These are phyloP conservation scores for Steromphala cineraria DNA, from an alignment of 2,888 invertebrate species.

Conservation along the genomic window DNA sequence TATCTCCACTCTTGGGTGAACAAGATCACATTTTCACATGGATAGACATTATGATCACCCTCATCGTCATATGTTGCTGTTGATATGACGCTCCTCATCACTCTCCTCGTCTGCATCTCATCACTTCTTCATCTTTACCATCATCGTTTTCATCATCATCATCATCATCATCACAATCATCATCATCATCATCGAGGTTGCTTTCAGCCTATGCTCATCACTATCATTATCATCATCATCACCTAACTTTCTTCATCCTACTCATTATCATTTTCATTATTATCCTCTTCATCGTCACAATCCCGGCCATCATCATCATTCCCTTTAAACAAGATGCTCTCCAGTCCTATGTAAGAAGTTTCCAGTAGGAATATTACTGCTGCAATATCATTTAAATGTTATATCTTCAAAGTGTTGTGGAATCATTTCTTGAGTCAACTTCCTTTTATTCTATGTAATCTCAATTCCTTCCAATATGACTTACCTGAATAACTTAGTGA, in stretches of 20 bases:
- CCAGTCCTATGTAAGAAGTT: not conserved
- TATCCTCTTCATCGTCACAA: not conserved
- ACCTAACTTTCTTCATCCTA: too few relatives aligned
- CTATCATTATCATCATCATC: not conserved
- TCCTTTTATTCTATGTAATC: too few relatives aligned
- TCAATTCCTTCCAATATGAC: too few relatives aligned
- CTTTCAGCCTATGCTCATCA: too few relatives aligned
- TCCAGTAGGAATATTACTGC: not conserved
- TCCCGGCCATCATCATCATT: too few relatives aligned
- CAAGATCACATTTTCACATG: not conserved
- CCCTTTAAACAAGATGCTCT: too few relatives aligned
- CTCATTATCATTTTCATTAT: not conserved
- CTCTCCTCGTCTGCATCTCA: not conserved
- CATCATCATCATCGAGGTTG: too few relatives aligned
- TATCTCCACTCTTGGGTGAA: too few relatives aligned
- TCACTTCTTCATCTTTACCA: not conserved
- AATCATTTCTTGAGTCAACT: too few relatives aligned
- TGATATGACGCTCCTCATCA: not conserved
- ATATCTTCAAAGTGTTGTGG: too few relatives aligned
- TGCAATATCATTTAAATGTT: too few relatives aligned
- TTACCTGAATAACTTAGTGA: too few relatives aligned
- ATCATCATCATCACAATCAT: constrained; percentile 16
- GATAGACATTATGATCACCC: not conserved
- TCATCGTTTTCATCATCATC: constrained; percentile 23
- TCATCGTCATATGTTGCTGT: not conserved